These are phyloP conservation scores for Ctenomys sociabilis DNA, from an alignment of 2,113 vertebrate species.

Conservation along the genomic window DNA sequence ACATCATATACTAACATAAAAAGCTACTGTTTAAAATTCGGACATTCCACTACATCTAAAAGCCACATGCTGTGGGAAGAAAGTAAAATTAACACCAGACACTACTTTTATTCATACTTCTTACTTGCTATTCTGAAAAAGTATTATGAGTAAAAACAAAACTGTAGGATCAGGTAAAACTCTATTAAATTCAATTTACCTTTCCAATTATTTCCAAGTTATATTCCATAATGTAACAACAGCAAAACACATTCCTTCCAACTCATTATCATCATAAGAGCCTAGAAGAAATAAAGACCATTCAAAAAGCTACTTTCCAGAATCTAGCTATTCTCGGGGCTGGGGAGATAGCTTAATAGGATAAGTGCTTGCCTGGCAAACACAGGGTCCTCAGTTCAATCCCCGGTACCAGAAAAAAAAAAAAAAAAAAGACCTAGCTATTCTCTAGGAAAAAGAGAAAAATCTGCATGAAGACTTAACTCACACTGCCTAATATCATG, in stretches of 20 bases:
- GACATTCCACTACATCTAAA: not conserved
- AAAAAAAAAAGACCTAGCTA: too few relatives aligned
- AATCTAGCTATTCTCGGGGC: constrained; percentile 45
- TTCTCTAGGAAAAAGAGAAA: constrained; percentile 63
- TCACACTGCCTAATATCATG: constrained; percentile 69
- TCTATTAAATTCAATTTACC: constrained; percentile 71
- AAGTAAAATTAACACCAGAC: constrained; percentile 14
- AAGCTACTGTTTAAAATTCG: constrained; percentile 31
- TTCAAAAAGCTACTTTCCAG: constrained; percentile 72
- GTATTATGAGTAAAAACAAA: constrained; percentile 38
- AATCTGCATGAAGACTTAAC: constrained; percentile 60
- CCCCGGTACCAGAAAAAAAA: too few relatives aligned
- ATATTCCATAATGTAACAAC: constrained; percentile 54
- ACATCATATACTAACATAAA: constrained; percentile 10
- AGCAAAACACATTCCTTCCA: constrained; percentile 63
- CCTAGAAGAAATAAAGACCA: constrained; percentile 38
- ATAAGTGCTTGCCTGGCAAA: too few relatives aligned
- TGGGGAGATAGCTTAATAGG: too few relatives aligned
- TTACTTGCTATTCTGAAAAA: not conserved
- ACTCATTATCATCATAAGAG: constrained; percentile 44
- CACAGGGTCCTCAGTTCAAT: too few relatives aligned
- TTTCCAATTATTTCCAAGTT: constrained; percentile 69
- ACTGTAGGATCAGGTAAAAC: constrained; percentile 4
- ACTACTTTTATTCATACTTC: constrained; percentile 3
- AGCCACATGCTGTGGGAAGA: not conserved